These are phyloP conservation scores for Premnoplex brunnescens DNA, from an alignment of 2,797 vertebrate genomes.

Conservation along the genomic window DNA sequence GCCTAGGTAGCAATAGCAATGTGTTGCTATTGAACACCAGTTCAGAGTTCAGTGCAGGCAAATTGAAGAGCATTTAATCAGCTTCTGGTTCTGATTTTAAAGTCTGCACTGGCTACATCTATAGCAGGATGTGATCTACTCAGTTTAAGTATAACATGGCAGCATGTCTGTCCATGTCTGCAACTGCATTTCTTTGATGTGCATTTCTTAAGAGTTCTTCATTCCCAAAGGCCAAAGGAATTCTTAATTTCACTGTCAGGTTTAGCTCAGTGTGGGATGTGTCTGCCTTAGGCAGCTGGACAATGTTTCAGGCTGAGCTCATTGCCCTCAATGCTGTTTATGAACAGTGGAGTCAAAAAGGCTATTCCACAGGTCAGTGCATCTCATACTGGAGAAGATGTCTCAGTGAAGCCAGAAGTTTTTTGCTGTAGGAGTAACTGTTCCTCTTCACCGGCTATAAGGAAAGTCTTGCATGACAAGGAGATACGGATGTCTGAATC, in stretches of 20 bases:
- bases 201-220: background rate
- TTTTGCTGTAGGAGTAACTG: background rate
- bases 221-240: background rate
- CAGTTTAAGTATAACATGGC: background rate
- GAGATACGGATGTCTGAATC: background rate
- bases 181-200: background rate
- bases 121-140: background rate
- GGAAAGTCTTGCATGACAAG: background rate
- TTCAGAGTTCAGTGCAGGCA: background rate
- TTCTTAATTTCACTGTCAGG: background rate
- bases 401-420: background rate
- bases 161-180: background rate
- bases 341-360: background rate
- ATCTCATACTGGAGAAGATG: background rate
- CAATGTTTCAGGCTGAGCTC: background rate
- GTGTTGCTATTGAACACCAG: background rate
- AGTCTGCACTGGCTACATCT: background rate
- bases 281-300: background rate
- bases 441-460: background rate
- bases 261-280: background rate
- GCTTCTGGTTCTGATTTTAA: background rate
- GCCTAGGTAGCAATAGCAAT: background rate
- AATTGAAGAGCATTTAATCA: background rate
- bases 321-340: background rate
- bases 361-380: background rate